Evolutionary conservation across 2,888 invertebrate species (phyloP).

Genomic region (Pandemis cinnamomeana): DNA sequence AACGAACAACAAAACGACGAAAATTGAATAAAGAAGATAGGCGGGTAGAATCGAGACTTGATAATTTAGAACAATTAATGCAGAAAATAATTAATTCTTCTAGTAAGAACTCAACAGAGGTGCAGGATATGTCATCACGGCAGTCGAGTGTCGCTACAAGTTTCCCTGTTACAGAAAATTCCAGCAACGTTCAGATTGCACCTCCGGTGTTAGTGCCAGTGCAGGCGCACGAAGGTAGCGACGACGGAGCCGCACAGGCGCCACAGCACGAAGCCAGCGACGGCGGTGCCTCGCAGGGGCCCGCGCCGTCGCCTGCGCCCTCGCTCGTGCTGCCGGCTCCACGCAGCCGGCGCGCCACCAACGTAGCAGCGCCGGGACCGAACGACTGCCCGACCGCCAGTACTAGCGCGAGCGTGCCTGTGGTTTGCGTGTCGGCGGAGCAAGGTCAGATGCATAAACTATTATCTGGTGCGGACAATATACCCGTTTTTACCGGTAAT

Average conservation of each 20-base stretch:
- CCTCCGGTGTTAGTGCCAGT: not conserved
- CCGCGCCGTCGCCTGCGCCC: not conserved
- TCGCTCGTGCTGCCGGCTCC: conserved; percentile 4
- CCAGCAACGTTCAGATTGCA: not conserved
- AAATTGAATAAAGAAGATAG: not conserved
- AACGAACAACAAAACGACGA: conserved; percentile 3
- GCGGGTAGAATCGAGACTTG: not conserved
- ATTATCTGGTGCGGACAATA: conserved; percentile 19
- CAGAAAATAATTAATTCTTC: conserved; percentile 5
- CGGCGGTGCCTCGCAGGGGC: not conserved
- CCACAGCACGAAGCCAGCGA: not conserved
- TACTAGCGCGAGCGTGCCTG: not conserved
- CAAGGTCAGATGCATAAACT: conserved; percentile 31
- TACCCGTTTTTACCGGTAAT: conserved; percentile 24
- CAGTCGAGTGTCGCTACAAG: not conserved
- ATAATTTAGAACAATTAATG: conserved; percentile 18
- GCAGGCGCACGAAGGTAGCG: not conserved
- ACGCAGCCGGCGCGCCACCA: not conserved
- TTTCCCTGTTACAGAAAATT: conserved; percentile 7
- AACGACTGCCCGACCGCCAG: not conserved
- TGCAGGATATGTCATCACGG: not conserved
- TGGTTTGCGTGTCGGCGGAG: conserved; percentile 10
- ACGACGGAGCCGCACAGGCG: not conserved
- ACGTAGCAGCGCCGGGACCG: not conserved
- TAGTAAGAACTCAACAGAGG: conserved; percentile 1